Conservation (phyloP, 2,888 invertebrate genomes). For the Synergus japonicus region DNA sequence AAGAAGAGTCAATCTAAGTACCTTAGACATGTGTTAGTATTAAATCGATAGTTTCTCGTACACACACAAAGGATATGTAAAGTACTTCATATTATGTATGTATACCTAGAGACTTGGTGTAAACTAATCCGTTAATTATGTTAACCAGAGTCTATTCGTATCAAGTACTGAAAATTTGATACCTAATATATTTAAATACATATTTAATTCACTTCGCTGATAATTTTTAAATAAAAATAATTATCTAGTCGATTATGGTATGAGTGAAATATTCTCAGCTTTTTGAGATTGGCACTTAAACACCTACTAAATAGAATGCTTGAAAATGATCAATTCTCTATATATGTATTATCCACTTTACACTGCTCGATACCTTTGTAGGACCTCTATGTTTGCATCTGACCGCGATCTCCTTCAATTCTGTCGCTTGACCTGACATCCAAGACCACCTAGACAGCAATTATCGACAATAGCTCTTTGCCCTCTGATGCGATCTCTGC, state of each 20-base stretch:
- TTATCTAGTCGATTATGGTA: neutral
- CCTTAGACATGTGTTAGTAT: slow-evolving; percentile 1
- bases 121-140: slow-evolving; percentile 18
- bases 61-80: neutral
- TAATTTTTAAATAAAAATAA: neutral
- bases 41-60: neutral
- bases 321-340: neutral
- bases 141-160: slow-evolving; percentile 11
- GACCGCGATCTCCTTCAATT: slow-evolving; percentile 33
- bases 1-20: neutral
- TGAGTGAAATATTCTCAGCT: neutral
- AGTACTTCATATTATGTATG: neutral
- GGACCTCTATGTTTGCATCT: slow-evolving; percentile 4
- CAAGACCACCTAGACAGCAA: slow-evolving; percentile 34
- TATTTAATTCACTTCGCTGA: neutral
- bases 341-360: neutral
- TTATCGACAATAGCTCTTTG: slow-evolving; percentile 36
- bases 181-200: neutral
- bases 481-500: slow-evolving; percentile 9
- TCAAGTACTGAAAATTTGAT: slow-evolving; percentile 16
- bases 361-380: neutral
- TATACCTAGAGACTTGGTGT: neutral
- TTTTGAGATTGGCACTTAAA: neutral
- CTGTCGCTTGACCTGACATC: slow-evolving; percentile 35
- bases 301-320: neutral